phyloP scores from a whole-genome alignment of 2,113 vertebrate species.

The Sapajus apella region DNA sequence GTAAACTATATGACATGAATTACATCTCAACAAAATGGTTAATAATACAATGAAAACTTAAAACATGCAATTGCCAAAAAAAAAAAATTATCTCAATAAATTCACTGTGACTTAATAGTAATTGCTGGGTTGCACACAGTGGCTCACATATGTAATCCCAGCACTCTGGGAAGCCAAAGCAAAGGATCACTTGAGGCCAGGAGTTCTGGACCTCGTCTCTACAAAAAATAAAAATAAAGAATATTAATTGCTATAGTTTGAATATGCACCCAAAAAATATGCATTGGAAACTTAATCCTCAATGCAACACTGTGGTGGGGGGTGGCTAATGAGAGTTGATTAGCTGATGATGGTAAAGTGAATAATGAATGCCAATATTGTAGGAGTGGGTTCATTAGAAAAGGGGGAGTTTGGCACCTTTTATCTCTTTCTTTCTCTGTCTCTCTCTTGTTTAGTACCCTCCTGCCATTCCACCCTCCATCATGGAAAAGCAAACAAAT shows the following conservation, averaged over 20 bases:
- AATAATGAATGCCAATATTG: neutral
- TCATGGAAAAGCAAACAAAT: neutral
- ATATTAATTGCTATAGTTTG: neutral
- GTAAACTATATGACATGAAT: neutral
- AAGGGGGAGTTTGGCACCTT: no score
- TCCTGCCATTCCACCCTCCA: neutral
- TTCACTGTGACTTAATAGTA: neutral
- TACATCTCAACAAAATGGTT: neutral
- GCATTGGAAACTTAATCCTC: neutral
- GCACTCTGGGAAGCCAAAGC: no score
- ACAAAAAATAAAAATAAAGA: neutral
- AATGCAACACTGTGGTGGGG: neutral
- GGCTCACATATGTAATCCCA: no score
- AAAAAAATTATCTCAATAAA: neutral
- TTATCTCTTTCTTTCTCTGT: neutral
- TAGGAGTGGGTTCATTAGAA: neutral
- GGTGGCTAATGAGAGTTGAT: no score
- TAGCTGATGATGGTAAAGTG: neutral
- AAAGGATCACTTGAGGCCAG: no score
- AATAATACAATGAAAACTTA: neutral
- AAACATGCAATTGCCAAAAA: neutral
- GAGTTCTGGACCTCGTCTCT: no score
- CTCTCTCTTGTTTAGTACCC: neutral
- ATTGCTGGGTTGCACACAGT: neutral
- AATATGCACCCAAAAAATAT: neutral